Percentiles rank a stretch among this genome's conserved stretches.
Evolutionary conservation across 2,888 invertebrate genomes (phyloP).

Genomic region (Sphecodes monilicornis): DNA sequence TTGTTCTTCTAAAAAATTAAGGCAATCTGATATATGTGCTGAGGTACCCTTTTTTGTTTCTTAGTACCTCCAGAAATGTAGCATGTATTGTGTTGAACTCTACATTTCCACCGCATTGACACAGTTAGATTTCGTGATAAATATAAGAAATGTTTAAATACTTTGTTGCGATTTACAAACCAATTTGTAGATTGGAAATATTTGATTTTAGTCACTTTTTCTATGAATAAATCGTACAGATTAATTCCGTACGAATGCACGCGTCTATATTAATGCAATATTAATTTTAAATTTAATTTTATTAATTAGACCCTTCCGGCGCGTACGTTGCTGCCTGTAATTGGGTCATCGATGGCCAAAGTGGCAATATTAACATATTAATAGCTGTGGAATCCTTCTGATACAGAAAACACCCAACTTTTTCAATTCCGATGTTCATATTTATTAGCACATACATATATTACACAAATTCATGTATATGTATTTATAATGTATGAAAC

Average conservation of each 20-base stretch:
- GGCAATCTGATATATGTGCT: not conserved
- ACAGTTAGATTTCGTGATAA: not conserved
- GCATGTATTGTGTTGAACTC: not conserved
- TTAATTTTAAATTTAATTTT: conserved; percentile 12
- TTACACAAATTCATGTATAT: not conserved
- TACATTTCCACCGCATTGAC: not conserved
- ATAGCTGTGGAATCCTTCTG: conserved; percentile 2
- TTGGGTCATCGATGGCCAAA: conserved; percentile 8
- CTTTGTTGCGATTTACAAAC: not conserved
- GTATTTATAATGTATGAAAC: not conserved
- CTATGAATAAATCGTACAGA: not conserved
- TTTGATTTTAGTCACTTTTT: not conserved
- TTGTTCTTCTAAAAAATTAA: conserved; percentile 4
- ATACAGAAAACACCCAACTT: not conserved
- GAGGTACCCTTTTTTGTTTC: not conserved
- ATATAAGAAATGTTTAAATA: not conserved
- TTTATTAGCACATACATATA: not conserved
- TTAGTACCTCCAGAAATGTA: not conserved
- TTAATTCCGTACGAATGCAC: not conserved
- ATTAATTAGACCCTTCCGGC: conserved; percentile 5
- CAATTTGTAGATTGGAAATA: not conserved
- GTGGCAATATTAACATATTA: conserved; percentile 13
- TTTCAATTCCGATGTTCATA: not conserved
- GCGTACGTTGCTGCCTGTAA: not conserved
- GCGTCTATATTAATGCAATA: not conserved